Evolutionary conservation across 2,888 invertebrate genomes (phyloP).

Genomic region (Campoletis raptor): DNA sequence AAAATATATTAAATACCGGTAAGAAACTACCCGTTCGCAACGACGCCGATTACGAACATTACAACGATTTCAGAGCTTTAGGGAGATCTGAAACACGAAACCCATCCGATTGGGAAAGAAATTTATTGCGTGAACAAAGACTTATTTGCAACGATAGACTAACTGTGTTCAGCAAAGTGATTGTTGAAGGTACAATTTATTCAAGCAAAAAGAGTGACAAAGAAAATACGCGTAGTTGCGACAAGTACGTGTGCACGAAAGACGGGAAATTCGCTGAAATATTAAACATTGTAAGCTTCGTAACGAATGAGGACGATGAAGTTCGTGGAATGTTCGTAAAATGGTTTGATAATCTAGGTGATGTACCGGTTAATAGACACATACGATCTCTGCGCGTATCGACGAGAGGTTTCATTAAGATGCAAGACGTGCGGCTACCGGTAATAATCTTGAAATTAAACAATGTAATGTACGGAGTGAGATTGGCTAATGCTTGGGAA

Average conservation of each 20-base stretch:
- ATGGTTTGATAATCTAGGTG: not conserved
- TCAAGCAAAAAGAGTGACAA: not conserved
- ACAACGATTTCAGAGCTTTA: not conserved
- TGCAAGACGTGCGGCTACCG: not conserved
- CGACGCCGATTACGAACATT: not conserved
- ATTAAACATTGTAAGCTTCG: not conserved
- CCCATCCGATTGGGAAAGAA: not conserved
- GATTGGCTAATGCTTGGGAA: not conserved
- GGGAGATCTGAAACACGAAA: not conserved
- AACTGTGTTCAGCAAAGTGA: not conserved
- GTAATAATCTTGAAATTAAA: not conserved
- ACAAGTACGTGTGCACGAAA: not conserved
- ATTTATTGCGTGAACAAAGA: not conserved
- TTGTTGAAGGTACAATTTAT: not conserved
- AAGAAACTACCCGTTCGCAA: not conserved
- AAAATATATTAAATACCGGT: not conserved
- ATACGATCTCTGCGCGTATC: not conserved
- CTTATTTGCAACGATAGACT: not conserved
- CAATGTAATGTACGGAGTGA: not conserved
- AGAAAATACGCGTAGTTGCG: not conserved
- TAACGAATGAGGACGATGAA: not conserved
- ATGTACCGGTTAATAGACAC: not conserved
- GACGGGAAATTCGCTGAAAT: not conserved
- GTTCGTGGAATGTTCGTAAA: not conserved
- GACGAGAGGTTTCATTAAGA: not conserved